A percentile compares a stretch with the other conserved stretches of the same genome.
These are phyloP conservation scores for Acrocyrtus sp. DNA, from an alignment of 2,888 invertebrate genomes.

Conservation along the genomic window DNA sequence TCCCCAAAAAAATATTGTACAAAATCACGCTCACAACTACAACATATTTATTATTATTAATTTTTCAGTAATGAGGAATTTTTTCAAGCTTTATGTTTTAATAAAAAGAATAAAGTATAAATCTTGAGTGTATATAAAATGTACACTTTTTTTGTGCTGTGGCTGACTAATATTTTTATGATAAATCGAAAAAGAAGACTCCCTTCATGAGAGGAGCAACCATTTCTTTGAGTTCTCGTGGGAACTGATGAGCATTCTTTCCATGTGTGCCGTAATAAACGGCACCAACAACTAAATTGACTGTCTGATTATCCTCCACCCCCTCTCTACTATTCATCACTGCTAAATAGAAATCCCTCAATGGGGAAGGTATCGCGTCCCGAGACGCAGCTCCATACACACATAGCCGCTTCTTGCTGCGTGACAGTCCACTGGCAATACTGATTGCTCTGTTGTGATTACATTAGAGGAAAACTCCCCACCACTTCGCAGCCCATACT, in stretches of 20 bases:
- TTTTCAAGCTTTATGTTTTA: not conserved
- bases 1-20: no score
- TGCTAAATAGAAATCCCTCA: conserved; percentile 39
- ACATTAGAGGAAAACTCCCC: no score
- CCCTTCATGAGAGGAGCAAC: conserved; percentile 11
- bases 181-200: not conserved
- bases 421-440: no score
- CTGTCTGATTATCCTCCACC: conserved; percentile 48
- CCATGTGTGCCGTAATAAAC: conserved; percentile 34
- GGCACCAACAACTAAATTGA: conserved; percentile 30
- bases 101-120: conserved; percentile 7
- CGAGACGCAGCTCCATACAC: conserved; percentile 8
- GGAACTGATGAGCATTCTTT: conserved; percentile 43
- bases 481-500: no score
- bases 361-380: conserved; percentile 9
- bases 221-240: conserved; percentile 44
- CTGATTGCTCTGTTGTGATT: no score
- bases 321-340: conserved; percentile 48
- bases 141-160: no score
- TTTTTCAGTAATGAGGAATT: not conserved
- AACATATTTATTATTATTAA: no score
- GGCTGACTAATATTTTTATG: no score
- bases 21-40: no score
- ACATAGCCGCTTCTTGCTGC: not conserved
- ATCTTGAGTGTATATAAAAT: not conserved